A percentile compares a stretch with the other conserved stretches of the same genome.
Conservation (phyloP, 92 coral and sea anemone genomes). For the Heliopora coerulea region DNA sequence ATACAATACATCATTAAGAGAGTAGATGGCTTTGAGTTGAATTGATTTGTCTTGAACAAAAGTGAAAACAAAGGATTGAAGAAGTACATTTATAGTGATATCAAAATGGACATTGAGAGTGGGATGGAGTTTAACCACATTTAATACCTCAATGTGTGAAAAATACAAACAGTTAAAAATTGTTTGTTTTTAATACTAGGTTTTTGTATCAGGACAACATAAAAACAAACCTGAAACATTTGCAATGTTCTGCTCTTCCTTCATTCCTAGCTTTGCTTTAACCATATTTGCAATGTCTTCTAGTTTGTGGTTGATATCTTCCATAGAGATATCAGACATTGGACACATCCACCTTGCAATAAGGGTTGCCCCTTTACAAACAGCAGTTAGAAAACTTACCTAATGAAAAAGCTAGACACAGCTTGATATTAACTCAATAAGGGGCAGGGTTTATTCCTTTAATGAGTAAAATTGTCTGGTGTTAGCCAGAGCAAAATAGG, state of each 20-base stretch:
- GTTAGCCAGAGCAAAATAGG: too few species aligned
- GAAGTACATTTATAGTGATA: too few species aligned
- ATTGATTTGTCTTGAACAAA: not conserved
- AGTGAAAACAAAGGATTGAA: too few species aligned
- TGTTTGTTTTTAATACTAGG: too few species aligned
- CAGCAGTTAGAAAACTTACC: too few species aligned
- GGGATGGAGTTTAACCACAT: too few species aligned
- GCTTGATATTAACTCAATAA: too few species aligned
- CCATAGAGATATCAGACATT: slow-evolving; percentile 51
- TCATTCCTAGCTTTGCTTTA: slow-evolving; percentile 7
- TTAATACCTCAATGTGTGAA: too few species aligned
- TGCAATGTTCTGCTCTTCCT: not conserved
- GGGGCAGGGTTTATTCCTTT: not conserved
- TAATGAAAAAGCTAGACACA: not conserved
- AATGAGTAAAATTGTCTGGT: too few species aligned
- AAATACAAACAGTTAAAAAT: too few species aligned
- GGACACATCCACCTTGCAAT: slow-evolving; percentile 78
- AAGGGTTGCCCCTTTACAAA: slow-evolving; percentile 67
- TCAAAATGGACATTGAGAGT: too few species aligned
- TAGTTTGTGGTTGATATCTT: slow-evolving; percentile 39
- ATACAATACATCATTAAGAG: slow-evolving; percentile 68
- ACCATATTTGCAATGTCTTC: slow-evolving; percentile 69
- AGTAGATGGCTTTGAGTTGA: slow-evolving; percentile 34
- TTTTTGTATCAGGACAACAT: too few species aligned
- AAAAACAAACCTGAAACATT: not conserved